Evolutionary conservation across 2,797 vertebrate species (phyloP).

Genomic region (Danio albolineatus): DNA sequence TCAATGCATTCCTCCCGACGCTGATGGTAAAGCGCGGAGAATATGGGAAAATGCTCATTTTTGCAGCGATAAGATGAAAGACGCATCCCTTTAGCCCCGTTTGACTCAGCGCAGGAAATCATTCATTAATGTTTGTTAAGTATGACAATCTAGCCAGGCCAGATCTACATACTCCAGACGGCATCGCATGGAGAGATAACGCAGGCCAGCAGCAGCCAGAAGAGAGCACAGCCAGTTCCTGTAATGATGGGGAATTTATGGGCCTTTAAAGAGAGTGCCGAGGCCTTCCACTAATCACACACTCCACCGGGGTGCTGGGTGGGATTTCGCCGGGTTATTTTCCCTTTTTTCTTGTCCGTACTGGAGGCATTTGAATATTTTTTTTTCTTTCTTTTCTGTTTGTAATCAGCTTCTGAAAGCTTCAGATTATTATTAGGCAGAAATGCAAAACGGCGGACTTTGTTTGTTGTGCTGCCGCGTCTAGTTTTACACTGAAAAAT

Average conservation of each 20-base stretch:
- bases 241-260: constrained; percentile 86
- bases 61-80: constrained; percentile 83
- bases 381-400: neutral
- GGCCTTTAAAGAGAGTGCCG: constrained; percentile 83
- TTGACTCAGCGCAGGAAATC: constrained; percentile 86
- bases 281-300: constrained; percentile 81
- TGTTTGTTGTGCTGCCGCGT: constrained; percentile 17
- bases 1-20: constrained; percentile 71
- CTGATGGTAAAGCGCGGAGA: constrained; percentile 74
- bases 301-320: constrained; percentile 75
- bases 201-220: constrained; percentile 77
- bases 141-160: constrained; percentile 87
- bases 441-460: constrained; percentile 9
- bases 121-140: constrained; percentile 89
- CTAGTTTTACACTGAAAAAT: constrained; percentile 23
- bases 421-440: constrained; percentile 17
- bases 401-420: constrained; percentile 26
- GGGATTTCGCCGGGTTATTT: constrained; percentile 48
- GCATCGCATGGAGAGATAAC: constrained; percentile 82
- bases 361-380: constrained; percentile 31
- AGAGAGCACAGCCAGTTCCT: constrained; percentile 83
- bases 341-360: constrained; percentile 11
- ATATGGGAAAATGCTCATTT: constrained; percentile 86
- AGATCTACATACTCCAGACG: constrained; percentile 86
- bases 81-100: constrained; percentile 86